These are phyloP conservation scores for Coreoperca whiteheadi DNA, from an alignment of 2,113 vertebrate species.

Conservation along the genomic window DNA sequence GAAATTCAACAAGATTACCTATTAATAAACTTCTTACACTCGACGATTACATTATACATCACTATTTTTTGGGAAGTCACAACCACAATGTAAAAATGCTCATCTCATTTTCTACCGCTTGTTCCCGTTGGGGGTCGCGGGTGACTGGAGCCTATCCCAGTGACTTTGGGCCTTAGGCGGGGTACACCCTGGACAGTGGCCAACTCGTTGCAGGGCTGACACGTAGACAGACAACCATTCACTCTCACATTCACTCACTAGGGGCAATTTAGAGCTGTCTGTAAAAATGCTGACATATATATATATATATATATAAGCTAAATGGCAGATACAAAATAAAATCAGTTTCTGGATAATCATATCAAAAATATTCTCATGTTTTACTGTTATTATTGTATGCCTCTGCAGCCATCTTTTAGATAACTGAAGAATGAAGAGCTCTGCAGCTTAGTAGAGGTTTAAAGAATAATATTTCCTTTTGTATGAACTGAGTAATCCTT, in stretches of 20 bases:
- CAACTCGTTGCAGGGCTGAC: too few species aligned
- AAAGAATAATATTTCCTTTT: not conserved
- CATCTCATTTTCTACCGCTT: too few species aligned
- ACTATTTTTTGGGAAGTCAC: not conserved
- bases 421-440: not conserved
- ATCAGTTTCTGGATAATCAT: not conserved
- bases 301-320: too few species aligned
- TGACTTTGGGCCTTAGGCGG: too few species aligned
- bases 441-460: not conserved
- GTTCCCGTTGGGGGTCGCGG: too few species aligned
- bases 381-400: not conserved
- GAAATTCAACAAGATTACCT: not conserved
- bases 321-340: not conserved
- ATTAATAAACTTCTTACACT: not conserved
- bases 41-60: not conserved
- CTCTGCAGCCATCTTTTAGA: conserved; percentile 4
- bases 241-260: too few species aligned
- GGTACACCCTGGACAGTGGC: too few species aligned
- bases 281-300: too few species aligned
- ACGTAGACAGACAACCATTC: too few species aligned
- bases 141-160: too few species aligned
- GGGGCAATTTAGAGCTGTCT: too few species aligned
- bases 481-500: not conserved
- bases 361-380: conserved; percentile 3
- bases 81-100: not conserved